These are phyloP conservation scores for Microcaecilia unicolor DNA, from an alignment of 2,797 vertebrate genomes.

Conservation along the genomic window DNA sequence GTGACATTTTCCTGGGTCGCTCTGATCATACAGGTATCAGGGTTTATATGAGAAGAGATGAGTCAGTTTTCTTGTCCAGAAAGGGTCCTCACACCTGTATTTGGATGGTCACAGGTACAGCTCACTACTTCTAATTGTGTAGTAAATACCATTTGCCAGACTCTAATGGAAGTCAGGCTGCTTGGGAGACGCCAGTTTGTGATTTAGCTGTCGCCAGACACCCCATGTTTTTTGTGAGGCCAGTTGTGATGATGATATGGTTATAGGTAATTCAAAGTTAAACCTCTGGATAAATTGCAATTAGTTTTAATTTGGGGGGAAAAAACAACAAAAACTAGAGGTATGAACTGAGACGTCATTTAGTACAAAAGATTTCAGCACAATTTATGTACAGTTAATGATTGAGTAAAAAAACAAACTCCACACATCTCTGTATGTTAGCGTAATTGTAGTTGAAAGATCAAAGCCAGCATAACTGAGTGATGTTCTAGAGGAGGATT, in stretches of 20 bases:
- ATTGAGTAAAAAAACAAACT: conserved; percentile 23
- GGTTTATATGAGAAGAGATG: conserved; percentile 75
- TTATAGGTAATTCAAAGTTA: conserved; percentile 73
- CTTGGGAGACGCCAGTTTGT: conserved; percentile 81
- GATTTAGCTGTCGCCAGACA: conserved; percentile 88
- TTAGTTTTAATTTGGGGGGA: conserved; percentile 70
- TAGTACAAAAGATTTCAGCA: conserved; percentile 35
- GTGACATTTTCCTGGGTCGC: conserved; percentile 50
- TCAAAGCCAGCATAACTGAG: conserved; percentile 88
- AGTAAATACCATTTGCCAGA: conserved; percentile 86
- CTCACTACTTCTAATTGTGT: conserved; percentile 87
- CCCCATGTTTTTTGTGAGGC: conserved; percentile 65
- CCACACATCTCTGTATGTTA: conserved; percentile 71
- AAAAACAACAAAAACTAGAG: conserved; percentile 30
- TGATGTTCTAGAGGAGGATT: conserved; percentile 96
- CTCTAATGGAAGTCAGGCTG: conserved; percentile 83
- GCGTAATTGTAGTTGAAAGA: conserved; percentile 92
- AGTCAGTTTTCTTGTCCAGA: conserved; percentile 75
- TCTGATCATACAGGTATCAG: no score
- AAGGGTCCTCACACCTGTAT: conserved; percentile 81
- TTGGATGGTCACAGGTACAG: conserved; percentile 91
- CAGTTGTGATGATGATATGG: conserved; percentile 76
- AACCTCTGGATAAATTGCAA: conserved; percentile 72
- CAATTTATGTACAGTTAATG: conserved; percentile 40
- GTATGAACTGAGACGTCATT: conserved; percentile 28